These are phyloP conservation scores for Odontesthes bonariensis DNA, from an alignment of 2,113 vertebrate species.

Conservation along the genomic window DNA sequence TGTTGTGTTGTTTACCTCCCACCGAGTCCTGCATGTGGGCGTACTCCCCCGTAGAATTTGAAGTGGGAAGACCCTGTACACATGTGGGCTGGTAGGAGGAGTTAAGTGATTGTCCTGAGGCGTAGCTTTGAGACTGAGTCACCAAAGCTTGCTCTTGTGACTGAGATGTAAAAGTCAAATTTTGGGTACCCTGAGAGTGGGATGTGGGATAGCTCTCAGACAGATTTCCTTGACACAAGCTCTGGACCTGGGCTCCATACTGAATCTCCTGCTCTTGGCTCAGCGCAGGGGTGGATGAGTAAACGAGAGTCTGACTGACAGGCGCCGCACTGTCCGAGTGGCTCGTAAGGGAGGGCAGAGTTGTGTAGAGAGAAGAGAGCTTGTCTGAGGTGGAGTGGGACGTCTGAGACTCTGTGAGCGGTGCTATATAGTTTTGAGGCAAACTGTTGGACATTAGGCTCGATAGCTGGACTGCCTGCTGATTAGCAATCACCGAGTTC, in stretches of 20 bases:
- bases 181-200: conserved; percentile 92
- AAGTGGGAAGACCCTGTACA: conserved; percentile 85
- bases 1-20: conserved; percentile 85
- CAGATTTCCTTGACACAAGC: conserved; percentile 88
- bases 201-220: conserved; percentile 91
- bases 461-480: conserved; percentile 92
- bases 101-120: conserved; percentile 88
- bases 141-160: conserved; percentile 89
- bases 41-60: conserved; percentile 89
- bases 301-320: conserved; percentile 88
- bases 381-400: conserved; percentile 90
- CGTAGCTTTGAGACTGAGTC: conserved; percentile 91
- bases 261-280: conserved; percentile 82
- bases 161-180: conserved; percentile 91
- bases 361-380: conserved; percentile 92
- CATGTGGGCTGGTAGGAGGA: conserved; percentile 88
- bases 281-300: conserved; percentile 85
- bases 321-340: conserved; percentile 88
- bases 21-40: conserved; percentile 88
- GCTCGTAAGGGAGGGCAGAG: conserved; percentile 88
- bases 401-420: conserved; percentile 90
- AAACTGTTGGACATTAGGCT: conserved; percentile 91
- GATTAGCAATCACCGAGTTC: conserved; percentile 92
- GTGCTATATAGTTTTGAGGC: conserved; percentile 89
- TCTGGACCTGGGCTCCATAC: conserved; percentile 89